Evolutionary conservation across 2,797 vertebrate species (phyloP).

Genomic region (Moxostoma hubbsi): DNA sequence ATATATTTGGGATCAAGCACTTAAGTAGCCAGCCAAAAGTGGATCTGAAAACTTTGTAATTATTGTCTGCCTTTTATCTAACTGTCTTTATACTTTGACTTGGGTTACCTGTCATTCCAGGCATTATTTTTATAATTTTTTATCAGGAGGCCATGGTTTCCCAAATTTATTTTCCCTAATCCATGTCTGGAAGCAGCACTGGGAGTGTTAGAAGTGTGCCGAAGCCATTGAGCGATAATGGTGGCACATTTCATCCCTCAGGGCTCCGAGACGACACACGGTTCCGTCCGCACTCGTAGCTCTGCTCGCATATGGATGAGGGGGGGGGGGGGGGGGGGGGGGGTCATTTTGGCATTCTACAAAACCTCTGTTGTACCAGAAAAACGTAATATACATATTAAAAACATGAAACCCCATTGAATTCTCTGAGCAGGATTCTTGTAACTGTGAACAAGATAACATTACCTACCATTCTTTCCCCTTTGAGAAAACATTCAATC

Average conservation of each 20-base stretch:
- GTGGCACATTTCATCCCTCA: slow-evolving; percentile 79
- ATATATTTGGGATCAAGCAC: slow-evolving; percentile 86
- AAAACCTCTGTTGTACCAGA: slow-evolving; percentile 84
- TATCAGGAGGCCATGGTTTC: slow-evolving; percentile 79
- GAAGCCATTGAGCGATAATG: slow-evolving; percentile 70
- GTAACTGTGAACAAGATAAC: slow-evolving; percentile 88
- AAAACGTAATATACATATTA: slow-evolving; percentile 91
- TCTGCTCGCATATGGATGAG: no score
- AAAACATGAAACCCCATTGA: slow-evolving; percentile 81
- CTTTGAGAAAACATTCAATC: slow-evolving; percentile 21
- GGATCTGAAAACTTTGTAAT: slow-evolving; percentile 84
- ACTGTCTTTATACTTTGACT: slow-evolving; percentile 63
- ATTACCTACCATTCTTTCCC: slow-evolving; percentile 79
- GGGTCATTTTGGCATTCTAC: slow-evolving; percentile 80
- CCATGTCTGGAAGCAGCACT: slow-evolving; percentile 80
- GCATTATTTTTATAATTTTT: slow-evolving; percentile 46
- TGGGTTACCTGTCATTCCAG: slow-evolving; percentile 81
- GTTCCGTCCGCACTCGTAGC: no score
- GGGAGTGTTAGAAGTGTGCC: slow-evolving; percentile 71
- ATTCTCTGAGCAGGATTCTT: slow-evolving; percentile 81
- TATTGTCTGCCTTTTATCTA: slow-evolving; percentile 77
- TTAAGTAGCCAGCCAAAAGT: slow-evolving; percentile 85
- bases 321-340: no score
- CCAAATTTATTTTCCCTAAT: slow-evolving; percentile 79
- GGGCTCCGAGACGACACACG: slow-evolving; percentile 80